Conservation (phyloP, 2,797 vertebrate species). For the Argya squamiceps region DNA sequence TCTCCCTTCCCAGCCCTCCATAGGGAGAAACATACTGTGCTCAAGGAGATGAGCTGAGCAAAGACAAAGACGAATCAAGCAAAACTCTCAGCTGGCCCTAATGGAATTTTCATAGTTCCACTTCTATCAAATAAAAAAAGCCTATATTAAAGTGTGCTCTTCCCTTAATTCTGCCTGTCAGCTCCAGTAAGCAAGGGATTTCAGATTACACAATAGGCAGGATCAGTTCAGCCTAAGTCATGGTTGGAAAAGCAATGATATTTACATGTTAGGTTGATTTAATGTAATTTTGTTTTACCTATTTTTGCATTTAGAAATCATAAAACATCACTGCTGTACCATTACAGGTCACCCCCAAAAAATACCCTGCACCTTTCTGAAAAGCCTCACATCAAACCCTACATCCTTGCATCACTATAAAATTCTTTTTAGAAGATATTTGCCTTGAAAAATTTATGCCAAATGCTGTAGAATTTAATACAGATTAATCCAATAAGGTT, state of each 20-base stretch:
- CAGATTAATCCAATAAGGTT: constrained; percentile 12
- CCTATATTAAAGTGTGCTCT: background rate
- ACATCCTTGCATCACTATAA: background rate
- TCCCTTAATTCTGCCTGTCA: constrained; percentile 31
- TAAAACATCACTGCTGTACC: background rate
- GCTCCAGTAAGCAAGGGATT: constrained; percentile 8
- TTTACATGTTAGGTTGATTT: background rate
- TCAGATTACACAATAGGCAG: background rate
- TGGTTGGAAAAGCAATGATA: background rate
- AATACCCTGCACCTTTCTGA: background rate
- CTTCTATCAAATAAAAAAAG: constrained; percentile 6
- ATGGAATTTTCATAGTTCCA: constrained; percentile 59
- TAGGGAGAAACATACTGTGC: background rate
- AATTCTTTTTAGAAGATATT: background rate
- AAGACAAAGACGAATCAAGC: constrained; percentile 35
- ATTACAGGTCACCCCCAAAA: background rate
- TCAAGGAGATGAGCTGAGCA: constrained; percentile 26
- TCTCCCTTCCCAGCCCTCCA: background rate
- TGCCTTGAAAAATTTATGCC: constrained; percentile 16
- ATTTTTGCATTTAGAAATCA: background rate
- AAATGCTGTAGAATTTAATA: constrained; percentile 31
- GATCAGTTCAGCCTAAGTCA: background rate
- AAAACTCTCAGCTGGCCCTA: constrained; percentile 41
- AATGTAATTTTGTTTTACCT: background rate
- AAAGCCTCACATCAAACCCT: background rate